Evolutionary conservation across 2,888 invertebrate genomes (phyloP).

Genomic region (Sesamia inferens): DNA sequence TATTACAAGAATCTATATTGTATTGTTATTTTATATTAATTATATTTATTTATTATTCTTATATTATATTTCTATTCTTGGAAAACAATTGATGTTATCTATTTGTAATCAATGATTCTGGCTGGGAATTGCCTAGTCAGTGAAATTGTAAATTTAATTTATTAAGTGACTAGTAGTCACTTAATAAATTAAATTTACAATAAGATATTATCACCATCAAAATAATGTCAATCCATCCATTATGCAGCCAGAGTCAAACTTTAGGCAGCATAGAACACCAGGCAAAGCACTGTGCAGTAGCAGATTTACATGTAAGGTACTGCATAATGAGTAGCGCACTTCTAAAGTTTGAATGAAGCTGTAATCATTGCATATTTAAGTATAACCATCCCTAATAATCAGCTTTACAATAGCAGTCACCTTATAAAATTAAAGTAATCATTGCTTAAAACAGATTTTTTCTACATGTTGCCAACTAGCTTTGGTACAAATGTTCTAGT

Average conservation of each 20-base stretch:
- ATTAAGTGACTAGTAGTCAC: too few species aligned
- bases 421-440: neutral
- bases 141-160: too few species aligned
- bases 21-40: neutral
- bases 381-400: neutral
- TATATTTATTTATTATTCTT: too few species aligned
- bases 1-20: neutral
- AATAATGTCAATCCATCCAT: conserved; percentile 1
- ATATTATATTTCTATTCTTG: neutral
- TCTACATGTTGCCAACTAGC: neutral
- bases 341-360: neutral
- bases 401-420: neutral
- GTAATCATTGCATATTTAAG: neutral
- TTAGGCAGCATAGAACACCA: neutral
- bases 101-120: conserved; percentile 9
- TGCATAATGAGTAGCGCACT: neutral
- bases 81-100: conserved; percentile 38
- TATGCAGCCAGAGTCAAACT: neutral
- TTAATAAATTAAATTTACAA: conserved; percentile 25
- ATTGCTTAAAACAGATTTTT: neutral
- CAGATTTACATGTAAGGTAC: neutral
- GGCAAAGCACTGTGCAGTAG: neutral
- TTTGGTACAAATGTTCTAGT: conserved; percentile 3
- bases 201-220: neutral
- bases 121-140: conserved; percentile 6